Base-by-base conservation (phyloP, 1,140 invertebrate species). In the Drosophila yakuba region DNA sequence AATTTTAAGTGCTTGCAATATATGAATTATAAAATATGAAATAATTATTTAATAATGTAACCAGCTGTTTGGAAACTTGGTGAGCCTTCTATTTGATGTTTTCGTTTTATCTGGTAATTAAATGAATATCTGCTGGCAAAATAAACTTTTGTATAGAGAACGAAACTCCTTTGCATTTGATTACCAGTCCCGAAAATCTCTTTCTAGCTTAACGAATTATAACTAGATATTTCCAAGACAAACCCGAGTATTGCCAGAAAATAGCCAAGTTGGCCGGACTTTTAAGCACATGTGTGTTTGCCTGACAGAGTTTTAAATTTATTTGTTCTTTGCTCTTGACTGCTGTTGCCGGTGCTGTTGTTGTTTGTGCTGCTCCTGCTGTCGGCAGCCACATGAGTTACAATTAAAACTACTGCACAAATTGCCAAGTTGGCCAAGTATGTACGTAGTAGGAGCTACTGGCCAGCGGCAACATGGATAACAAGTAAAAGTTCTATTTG, bases 391-490 rank as follows among this genome's bases (percentile, higher is more conserved):
- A 76, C 80, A 76, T 80, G 69, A 81, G 82, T 72, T 86, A 78
- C 74, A 86, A 86, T 86, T 86, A 86, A 86, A 86, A 86, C 69
- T 86, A 81, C 52, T 78, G 74, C 59, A 55, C 76, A 81, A 80
- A 81, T 83, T 82, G 71, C 79, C 67, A 82, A 58, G 35, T 68
- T 57, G 74, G 47, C 50, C 64, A 78, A 82, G 74, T 39, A 60
- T 17, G 50, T 38, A 32, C 32, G 32, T 3, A 32, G 32, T 32
- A 45, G 39, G 25, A 58, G 72, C 48, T 48, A 58, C 52, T 58
- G 55, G 28, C 66, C 56, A 50, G 35, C 45, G 50, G 38, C 74
- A 67, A 11, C 41, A 59, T 43, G 38, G 55, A 45, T 38, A 32
- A n/a, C 51, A 71, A 78, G 44, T 54, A 41, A 48, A 62, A 74